Conservation (phyloP, 2,113 vertebrate genomes). For the Gallinago undulata region DNA sequence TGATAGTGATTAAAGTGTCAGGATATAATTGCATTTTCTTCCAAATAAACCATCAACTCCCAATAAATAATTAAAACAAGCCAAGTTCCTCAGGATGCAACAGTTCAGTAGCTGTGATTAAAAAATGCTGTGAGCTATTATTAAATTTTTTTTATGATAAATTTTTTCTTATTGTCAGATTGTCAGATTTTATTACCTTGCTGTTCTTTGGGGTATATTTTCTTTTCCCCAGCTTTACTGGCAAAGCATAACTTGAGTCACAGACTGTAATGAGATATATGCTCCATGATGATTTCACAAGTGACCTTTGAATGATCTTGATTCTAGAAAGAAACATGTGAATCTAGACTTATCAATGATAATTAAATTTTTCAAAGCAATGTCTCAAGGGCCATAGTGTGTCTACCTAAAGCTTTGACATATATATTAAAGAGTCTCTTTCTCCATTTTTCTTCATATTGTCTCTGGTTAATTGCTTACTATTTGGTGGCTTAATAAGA, state of each 20-base stretch:
- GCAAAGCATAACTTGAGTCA: background rate
- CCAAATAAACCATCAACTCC: conserved; percentile 63
- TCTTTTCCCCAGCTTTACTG: conserved; percentile 27
- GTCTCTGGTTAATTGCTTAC: background rate
- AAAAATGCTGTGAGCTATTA: conserved; percentile 62
- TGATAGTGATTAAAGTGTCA: conserved; percentile 67
- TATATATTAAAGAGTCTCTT: background rate
- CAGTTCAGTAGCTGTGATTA: conserved; percentile 64
- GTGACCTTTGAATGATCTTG: conserved; percentile 21
- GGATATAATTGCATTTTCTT: conserved; percentile 68
- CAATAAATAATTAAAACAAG: conserved; percentile 73
- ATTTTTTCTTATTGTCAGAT: conserved; percentile 55
- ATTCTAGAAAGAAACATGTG: background rate
- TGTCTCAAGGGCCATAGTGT: background rate
- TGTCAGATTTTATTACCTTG: conserved; percentile 60
- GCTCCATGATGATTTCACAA: conserved; percentile 26
- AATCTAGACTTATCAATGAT: conserved; percentile 8
- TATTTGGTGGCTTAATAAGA: background rate
- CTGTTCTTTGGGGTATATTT: conserved; percentile 35
- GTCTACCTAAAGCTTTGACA: background rate
- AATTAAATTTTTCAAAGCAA: conserved; percentile 22
- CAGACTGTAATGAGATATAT: background rate
- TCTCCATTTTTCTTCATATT: background rate
- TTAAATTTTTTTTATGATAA: conserved; percentile 44
- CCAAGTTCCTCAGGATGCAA: conserved; percentile 50